Evolutionary conservation across 1,140 invertebrate species (phyloP).

Genomic region (Cheumatopsyche charites): DNA sequence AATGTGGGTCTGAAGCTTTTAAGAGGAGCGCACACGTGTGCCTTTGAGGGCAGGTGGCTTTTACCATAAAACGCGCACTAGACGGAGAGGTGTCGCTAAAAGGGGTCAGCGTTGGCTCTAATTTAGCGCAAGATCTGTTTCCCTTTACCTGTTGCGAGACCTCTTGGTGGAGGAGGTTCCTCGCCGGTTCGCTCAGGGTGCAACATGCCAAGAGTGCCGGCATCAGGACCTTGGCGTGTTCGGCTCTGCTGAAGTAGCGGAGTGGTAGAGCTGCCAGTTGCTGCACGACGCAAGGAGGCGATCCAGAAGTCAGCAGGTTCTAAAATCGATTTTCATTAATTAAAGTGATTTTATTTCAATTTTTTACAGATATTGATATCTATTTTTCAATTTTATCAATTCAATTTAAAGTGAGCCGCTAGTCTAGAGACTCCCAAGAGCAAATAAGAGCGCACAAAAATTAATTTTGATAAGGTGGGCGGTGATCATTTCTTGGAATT

Average conservation of each 20-base stretch:
- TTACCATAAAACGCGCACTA: conserved; percentile 30
- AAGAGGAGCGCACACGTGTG: conserved; percentile 17
- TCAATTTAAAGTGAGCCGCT: too few relatives aligned
- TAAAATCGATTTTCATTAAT: too few relatives aligned
- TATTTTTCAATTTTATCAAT: too few relatives aligned
- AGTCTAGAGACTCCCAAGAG: too few relatives aligned
- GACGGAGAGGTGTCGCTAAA: conserved; percentile 37
- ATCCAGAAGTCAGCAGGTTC: conserved; percentile 49
- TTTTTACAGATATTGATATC: too few relatives aligned
- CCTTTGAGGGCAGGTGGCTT: conserved; percentile 34
- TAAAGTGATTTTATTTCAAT: too few relatives aligned
- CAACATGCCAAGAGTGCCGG: conserved; percentile 77
- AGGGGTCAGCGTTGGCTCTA: conserved; percentile 30
- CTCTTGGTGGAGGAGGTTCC: conserved; percentile 77
- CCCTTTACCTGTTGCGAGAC: conserved; percentile 76
- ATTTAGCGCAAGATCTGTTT: not conserved
- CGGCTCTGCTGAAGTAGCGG: conserved; percentile 83
- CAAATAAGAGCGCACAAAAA: too few relatives aligned
- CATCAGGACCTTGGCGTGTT: conserved; percentile 78
- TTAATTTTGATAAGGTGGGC: too few relatives aligned
- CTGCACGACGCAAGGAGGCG: conserved; percentile 72
- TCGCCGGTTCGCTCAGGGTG: conserved; percentile 71
- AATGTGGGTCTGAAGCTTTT: conserved; percentile 23
- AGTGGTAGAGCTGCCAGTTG: conserved; percentile 90
- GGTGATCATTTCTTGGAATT: too few relatives aligned